Conservation (phyloP, 2,797 vertebrate genomes). For the Numenius phaeopus region DNA sequence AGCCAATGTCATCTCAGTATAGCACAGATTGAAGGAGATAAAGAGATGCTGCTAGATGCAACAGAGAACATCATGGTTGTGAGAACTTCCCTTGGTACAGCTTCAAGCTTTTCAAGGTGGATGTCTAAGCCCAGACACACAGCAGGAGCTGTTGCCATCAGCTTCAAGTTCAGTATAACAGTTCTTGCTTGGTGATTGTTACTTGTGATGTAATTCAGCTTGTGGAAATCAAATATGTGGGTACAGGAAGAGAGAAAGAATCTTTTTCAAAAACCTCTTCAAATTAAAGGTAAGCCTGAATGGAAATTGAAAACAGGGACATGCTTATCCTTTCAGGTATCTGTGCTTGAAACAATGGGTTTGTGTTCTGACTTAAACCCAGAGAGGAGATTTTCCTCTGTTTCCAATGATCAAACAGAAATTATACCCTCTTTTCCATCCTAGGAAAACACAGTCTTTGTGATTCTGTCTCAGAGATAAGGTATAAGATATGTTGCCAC, state of each 20-base stretch:
- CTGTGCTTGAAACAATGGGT: neutral
- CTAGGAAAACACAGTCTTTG: neutral
- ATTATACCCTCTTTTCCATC: neutral
- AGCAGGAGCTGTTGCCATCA: neutral
- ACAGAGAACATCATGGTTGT: neutral
- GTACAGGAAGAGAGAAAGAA: neutral
- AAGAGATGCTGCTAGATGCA: neutral
- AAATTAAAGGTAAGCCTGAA: neutral
- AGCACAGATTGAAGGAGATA: neutral
- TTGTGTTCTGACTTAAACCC: neutral
- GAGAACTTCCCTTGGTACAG: neutral
- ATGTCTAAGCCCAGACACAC: neutral
- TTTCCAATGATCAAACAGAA: neutral
- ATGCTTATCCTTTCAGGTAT: neutral
- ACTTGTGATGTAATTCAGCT: neutral
- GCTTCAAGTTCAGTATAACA: neutral
- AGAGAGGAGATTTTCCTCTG: neutral
- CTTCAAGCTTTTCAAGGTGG: neutral
- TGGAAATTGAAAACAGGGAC: neutral
- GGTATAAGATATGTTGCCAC: rapidly evolving
- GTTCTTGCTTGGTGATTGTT: neutral
- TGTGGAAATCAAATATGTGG: neutral
- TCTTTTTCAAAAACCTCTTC: neutral
- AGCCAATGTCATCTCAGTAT: neutral
- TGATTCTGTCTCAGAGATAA: neutral